Conservation (phyloP, 1,140 invertebrate genomes). For the Drosophila malerkotliana region DNA sequence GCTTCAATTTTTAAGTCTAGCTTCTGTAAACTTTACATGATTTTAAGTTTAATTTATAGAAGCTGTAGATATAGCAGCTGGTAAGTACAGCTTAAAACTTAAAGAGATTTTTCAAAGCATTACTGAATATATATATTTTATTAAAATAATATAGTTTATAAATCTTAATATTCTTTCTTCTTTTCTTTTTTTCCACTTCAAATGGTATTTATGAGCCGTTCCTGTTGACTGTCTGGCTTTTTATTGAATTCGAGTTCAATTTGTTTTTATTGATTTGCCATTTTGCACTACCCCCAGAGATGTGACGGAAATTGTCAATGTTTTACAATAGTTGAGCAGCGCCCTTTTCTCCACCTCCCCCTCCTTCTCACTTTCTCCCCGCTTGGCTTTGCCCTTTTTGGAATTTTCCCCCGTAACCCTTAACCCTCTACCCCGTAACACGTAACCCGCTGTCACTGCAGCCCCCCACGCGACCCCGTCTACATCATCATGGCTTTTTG, state of each 20-base stretch:
- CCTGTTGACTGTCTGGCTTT: constrained; percentile 45
- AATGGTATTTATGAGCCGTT: constrained; percentile 21
- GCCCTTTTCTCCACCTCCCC: background rate
- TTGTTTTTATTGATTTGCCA: constrained; percentile 83
- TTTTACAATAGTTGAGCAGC: constrained; percentile 77
- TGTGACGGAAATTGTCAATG: constrained; percentile 83
- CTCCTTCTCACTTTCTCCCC: constrained; percentile 1
- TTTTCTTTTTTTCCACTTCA: background rate
- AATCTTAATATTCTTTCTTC: background rate
- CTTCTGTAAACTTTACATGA: background rate
- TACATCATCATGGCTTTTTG: constrained; percentile 79
- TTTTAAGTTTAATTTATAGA: too few relatives aligned
- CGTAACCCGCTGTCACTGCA: background rate
- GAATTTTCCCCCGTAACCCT: background rate
- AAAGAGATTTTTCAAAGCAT: too few relatives aligned
- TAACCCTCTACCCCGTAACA: background rate
- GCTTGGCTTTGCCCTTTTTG: background rate
- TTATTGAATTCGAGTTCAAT: constrained; percentile 83
- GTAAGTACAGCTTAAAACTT: too few relatives aligned
- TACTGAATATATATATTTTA: background rate
- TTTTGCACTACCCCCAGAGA: constrained; percentile 78
- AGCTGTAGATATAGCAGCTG: too few relatives aligned
- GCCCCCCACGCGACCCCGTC: constrained; percentile 13
- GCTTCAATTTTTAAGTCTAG: background rate
- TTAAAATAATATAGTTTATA: background rate